Percentiles rank a stretch among this genome's conserved stretches.
phyloP scores from a whole-genome alignment of 2,888 invertebrate genomes.

The Toxonevra muliebris region DNA sequence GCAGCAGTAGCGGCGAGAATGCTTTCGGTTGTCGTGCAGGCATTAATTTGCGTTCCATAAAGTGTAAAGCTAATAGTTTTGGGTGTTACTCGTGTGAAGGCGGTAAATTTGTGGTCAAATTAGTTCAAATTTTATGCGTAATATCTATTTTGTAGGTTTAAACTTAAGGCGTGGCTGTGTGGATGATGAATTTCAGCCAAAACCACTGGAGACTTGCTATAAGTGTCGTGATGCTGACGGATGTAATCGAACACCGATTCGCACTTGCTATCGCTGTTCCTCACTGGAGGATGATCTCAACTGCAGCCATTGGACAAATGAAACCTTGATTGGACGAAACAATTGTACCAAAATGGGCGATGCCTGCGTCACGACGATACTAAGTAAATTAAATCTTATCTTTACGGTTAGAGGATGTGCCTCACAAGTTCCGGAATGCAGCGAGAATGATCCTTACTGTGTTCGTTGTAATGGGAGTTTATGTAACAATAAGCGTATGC shows the following conservation, averaged over 20 bases:
- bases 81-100: constrained; percentile 57
- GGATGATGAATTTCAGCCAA: constrained; percentile 36
- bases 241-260: constrained; percentile 52
- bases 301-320: constrained; percentile 45
- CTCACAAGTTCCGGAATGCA: constrained; percentile 51
- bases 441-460: constrained; percentile 55
- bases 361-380: constrained; percentile 54
- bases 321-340: constrained; percentile 38
- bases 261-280: constrained; percentile 56
- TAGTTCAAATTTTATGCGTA: not conserved
- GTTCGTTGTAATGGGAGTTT: constrained; percentile 56
- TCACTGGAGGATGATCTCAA: constrained; percentile 47
- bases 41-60: constrained; percentile 36
- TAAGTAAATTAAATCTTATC: constrained; percentile 46
- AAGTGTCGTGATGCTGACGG: constrained; percentile 50
- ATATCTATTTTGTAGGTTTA: constrained; percentile 39
- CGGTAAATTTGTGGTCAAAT: constrained; percentile 37
- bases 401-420: constrained; percentile 56
- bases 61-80: constrained; percentile 47
- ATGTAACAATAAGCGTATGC: constrained; percentile 44
- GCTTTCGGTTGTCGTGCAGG: constrained; percentile 46
- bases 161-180: constrained; percentile 55
- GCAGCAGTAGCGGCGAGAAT: constrained; percentile 47
- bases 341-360: constrained; percentile 50
- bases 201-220: constrained; percentile 46